Base-by-base conservation (phyloP, 1,140 invertebrate genomes). In the Euschistus heros region DNA sequence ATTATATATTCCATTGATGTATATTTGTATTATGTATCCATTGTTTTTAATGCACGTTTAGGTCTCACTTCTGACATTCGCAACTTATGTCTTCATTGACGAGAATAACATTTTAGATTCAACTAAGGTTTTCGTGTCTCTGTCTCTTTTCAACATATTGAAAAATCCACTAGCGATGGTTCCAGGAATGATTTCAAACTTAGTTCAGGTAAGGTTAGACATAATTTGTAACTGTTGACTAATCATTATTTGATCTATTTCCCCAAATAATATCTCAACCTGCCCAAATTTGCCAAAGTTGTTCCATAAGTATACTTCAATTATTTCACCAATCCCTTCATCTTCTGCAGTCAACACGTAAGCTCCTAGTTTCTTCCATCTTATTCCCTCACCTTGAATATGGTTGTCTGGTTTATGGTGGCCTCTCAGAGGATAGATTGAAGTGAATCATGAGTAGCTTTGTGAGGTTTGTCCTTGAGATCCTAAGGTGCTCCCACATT, bases 81-180 rank as follows among this genome's bases (percentile, higher is more conserved):
- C 87, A 70, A 91, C 91, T 65, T 96, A 86, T 79, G 87, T 95
- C 71, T 77, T 94, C 75, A 81, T 87, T 72, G 87, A 89, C 76
- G 84, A 89, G 74, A 86, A 91, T 74, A 81, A 84, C 73, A 81
- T 92, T 65, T 80, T 98, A 73, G 87, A 94, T 76, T 88, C 94
- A 70, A 82, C 84, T 75, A 94, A 84, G 73, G 96, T 92, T 69
- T 99, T 99, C 81, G 95, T 98, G 67, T 93, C 95, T 69, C 81
- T 99, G 69, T 91, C 94, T 74, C 84, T 98, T 72, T 98, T 99
- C 82, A 98, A 98, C 80, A 94, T 98, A 71, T 84, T 99, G 70
- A 84, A 94, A 73, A 95, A 96, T 76, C 94, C 96, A 70, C 80
- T 94, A 10, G 72, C 72, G 5, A 73, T 73, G 72, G 65, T 73